These are phyloP conservation scores for Parascotia fuliginaria DNA, from an alignment of 2,888 invertebrate genomes.

Conservation along the genomic window DNA sequence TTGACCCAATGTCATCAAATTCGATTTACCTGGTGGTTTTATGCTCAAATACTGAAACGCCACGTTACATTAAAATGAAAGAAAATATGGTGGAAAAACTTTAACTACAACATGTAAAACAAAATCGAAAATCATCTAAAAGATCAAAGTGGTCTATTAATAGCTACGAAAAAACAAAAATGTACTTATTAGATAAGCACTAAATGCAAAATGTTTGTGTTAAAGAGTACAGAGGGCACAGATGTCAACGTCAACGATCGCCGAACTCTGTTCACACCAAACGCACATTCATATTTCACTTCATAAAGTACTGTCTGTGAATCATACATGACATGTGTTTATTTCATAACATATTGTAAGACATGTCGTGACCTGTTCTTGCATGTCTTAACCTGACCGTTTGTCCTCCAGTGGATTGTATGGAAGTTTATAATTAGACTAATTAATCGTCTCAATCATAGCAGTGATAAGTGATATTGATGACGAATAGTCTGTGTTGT, in stretches of 20 bases:
- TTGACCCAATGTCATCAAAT: too few relatives aligned
- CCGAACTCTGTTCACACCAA: conserved; percentile 26
- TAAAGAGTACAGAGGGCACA: too few relatives aligned
- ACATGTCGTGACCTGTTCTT: conserved; percentile 80
- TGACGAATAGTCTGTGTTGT: conserved; percentile 42
- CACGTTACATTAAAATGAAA: too few relatives aligned
- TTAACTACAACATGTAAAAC: too few relatives aligned
- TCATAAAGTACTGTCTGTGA: conserved; percentile 63
- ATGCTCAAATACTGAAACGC: too few relatives aligned
- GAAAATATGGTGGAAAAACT: too few relatives aligned
- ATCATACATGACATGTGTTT: conserved; percentile 61
- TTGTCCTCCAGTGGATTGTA: conserved; percentile 67
- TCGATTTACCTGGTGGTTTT: too few relatives aligned
- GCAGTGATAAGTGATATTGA: conserved; percentile 54
- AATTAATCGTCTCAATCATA: conserved; percentile 66
- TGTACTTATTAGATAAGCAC: too few relatives aligned
- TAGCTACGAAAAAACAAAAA: too few relatives aligned
- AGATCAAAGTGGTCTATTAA: too few relatives aligned
- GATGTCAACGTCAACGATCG: conserved; percentile 5
- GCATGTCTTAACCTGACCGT: conserved; percentile 77
- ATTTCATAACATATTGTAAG: conserved; percentile 67
- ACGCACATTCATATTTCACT: conserved; percentile 65
- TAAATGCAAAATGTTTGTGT: too few relatives aligned
- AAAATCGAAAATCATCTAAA: too few relatives aligned
- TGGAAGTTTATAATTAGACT: conserved; percentile 68